phyloP scores from a whole-genome alignment of 30 jellyfish, hydroid and myxozoan genomes.

The Hydractinia echinata region DNA sequence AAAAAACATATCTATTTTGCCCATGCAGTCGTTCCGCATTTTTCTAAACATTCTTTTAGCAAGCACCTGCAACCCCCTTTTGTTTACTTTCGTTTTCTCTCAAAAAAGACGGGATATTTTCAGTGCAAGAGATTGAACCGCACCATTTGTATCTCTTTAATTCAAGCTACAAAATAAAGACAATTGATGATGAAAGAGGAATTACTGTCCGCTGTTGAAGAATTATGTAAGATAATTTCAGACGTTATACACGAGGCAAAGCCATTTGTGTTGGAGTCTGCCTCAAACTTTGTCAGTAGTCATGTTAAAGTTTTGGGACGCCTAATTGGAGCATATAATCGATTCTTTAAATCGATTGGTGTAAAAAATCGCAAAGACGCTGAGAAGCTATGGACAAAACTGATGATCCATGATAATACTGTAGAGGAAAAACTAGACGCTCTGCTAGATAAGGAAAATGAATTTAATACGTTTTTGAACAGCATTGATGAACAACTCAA shows the following conservation, averaged over 20 bases:
- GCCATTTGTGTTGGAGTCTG: background rate
- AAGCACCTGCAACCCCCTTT: too few species aligned
- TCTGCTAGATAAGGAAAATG: constrained; percentile 10
- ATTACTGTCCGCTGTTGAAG: background rate
- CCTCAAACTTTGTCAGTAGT: background rate
- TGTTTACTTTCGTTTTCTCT: too few species aligned
- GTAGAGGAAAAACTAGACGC: constrained; percentile 8
- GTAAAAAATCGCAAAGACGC: constrained; percentile 14
- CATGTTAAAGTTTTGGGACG: constrained; percentile 16
- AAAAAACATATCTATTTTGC: too few species aligned
- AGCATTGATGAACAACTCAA: background rate
- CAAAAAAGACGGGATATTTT: too few species aligned
- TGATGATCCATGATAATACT: background rate
- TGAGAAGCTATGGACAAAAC: constrained; percentile 11
- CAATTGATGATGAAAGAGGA: background rate
- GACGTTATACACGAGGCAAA: background rate
- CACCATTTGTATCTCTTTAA: too few species aligned
- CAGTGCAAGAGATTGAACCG: too few species aligned
- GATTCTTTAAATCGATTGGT: background rate
- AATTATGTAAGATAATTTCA: background rate
- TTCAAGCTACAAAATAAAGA: too few species aligned
- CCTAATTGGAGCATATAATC: constrained; percentile 16
- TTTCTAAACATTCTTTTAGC: too few species aligned
- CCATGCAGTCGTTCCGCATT: too few species aligned
- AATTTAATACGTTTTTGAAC: constrained; percentile 9